phyloP scores from a whole-genome alignment of 2,888 invertebrate species.

The Amphipyra tragopoginis region DNA sequence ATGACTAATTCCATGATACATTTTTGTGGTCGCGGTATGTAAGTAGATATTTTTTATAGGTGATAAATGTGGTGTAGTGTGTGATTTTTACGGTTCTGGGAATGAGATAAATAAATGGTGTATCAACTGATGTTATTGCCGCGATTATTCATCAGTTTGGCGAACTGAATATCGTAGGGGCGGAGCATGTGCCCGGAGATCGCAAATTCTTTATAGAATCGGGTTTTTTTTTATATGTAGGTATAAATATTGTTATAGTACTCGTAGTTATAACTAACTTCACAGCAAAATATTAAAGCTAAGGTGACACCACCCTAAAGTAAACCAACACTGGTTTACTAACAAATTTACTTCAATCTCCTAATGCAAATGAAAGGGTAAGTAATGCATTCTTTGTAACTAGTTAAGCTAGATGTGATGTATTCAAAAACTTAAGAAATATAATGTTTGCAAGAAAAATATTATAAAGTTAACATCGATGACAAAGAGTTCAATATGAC shows the following conservation, averaged over 20 bases:
- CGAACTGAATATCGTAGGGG: constrained; percentile 15
- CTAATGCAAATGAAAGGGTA: too few species aligned
- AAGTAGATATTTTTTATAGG: constrained; percentile 53
- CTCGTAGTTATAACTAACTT: too few species aligned
- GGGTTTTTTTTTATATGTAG: too few species aligned
- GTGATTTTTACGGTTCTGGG: constrained; percentile 77
- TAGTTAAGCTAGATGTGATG: not conserved
- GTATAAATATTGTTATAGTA: too few species aligned
- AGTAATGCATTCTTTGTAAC: not conserved
- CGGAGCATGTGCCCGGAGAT: not conserved
- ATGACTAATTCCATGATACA: constrained; percentile 78
- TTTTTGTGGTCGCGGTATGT: constrained; percentile 72
- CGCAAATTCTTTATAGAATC: too few species aligned
- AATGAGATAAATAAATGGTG: constrained; percentile 48
- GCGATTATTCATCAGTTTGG: constrained; percentile 30
- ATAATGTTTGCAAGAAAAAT: constrained; percentile 15
- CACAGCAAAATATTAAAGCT: too few species aligned
- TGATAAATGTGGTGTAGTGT: constrained; percentile 49
- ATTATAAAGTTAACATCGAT: constrained; percentile 16
- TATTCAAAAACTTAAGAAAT: not conserved
- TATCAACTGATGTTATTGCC: constrained; percentile 30
- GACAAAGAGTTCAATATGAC: constrained; percentile 46
- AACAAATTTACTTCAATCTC: too few species aligned
- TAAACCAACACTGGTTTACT: too few species aligned
- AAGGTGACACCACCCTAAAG: too few species aligned